These are phyloP conservation scores for Entelurus aequoreus DNA, from an alignment of 2,113 vertebrate species.

Conservation along the genomic window DNA sequence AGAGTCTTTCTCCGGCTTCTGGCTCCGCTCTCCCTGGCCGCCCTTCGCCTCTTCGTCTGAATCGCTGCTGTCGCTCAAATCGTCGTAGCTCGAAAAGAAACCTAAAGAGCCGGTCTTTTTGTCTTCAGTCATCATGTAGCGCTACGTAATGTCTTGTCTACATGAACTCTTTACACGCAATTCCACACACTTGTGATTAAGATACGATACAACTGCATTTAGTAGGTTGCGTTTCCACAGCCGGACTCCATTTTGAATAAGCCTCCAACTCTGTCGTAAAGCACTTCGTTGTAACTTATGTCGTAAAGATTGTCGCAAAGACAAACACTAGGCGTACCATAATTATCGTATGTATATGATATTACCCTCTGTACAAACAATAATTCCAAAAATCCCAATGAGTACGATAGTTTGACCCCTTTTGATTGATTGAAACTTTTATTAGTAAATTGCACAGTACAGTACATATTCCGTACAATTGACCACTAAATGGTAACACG, in stretches of 20 bases:
- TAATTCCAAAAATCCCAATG: too few species aligned
- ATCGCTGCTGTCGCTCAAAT: slow-evolving; percentile 70
- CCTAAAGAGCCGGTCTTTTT: slow-evolving; percentile 78
- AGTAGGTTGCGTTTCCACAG: neutral
- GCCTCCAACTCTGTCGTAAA: slow-evolving; percentile 59
- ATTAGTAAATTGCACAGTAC: too few species aligned
- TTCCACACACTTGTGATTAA: too few species aligned
- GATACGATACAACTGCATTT: too few species aligned
- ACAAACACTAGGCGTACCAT: too few species aligned
- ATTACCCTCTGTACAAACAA: too few species aligned
- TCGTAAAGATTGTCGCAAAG: slow-evolving; percentile 30
- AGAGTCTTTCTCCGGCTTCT: slow-evolving; percentile 33
- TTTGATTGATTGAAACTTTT: too few species aligned
- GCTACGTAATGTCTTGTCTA: fast-evolving
- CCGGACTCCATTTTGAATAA: slow-evolving; percentile 68
- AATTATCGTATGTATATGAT: too few species aligned
- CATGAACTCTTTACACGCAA: neutral
- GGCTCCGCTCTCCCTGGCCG: slow-evolving; percentile 42
- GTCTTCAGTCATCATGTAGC: slow-evolving; percentile 73
- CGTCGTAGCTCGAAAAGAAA: slow-evolving; percentile 85
- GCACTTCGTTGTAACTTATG: neutral
- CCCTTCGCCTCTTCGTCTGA: slow-evolving; percentile 58
- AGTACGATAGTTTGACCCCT: too few species aligned
- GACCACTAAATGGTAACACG: too few species aligned
- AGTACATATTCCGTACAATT: too few species aligned